These are phyloP conservation scores for Rhopalosiphum maidis DNA, from an alignment of 1,140 invertebrate genomes.

Conservation along the genomic window DNA sequence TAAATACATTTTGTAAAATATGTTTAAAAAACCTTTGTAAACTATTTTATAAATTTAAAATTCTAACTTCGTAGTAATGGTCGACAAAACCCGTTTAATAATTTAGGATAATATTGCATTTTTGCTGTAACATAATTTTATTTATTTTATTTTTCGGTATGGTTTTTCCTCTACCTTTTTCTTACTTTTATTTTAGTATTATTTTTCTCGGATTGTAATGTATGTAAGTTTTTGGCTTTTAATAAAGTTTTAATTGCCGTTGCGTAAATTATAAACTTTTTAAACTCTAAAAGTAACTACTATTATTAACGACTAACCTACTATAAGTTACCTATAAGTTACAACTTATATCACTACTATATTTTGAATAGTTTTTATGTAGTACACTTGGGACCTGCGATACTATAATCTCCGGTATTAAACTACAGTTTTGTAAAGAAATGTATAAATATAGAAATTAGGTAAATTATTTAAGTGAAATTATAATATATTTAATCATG, in stretches of 20 bases:
- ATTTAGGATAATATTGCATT: background rate
- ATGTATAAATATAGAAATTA: background rate
- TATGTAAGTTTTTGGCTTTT: conserved; percentile 32
- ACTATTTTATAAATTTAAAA: background rate
- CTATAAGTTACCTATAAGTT: background rate
- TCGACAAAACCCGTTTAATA: background rate
- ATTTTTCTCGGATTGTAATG: background rate
- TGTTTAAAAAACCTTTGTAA: background rate
- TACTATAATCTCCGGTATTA: background rate
- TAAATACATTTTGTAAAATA: background rate
- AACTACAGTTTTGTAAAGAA: background rate
- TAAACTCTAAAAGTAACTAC: conserved; percentile 41
- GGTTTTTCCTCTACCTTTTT: background rate
- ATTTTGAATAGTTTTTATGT: conserved; percentile 8
- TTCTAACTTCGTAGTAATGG: too few relatives aligned
- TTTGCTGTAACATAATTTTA: background rate
- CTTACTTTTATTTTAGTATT: background rate
- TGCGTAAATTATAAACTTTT: conserved; percentile 40
- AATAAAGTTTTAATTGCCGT: conserved; percentile 37
- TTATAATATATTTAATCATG: background rate
- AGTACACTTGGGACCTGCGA: background rate
- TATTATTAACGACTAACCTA: conserved; percentile 20
- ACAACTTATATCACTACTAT: conserved; percentile 18
- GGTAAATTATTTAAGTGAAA: background rate
- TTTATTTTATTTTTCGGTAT: too few relatives aligned